phyloP scores from a whole-genome alignment of 2,113 vertebrate genomes.

The Xenopus laevis region DNA sequence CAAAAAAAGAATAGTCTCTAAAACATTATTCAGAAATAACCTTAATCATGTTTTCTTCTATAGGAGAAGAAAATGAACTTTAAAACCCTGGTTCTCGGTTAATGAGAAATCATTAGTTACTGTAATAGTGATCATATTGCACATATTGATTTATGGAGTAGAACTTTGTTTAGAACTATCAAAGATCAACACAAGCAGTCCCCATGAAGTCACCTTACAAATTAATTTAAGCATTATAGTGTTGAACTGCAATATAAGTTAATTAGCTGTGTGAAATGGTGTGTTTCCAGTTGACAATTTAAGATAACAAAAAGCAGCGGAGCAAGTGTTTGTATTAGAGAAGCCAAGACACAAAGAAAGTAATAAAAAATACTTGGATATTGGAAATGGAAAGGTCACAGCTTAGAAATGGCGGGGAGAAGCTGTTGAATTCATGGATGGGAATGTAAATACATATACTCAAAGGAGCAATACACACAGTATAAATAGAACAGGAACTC shows the following conservation, averaged over 20 bases:
- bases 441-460: no score
- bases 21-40: not conserved
- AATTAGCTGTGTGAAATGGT: slow-evolving; percentile 41
- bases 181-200: slow-evolving; percentile 18
- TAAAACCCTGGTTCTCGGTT: not conserved
- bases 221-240: slow-evolving; percentile 25
- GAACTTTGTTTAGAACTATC: slow-evolving; percentile 30
- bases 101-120: slow-evolving; percentile 4
- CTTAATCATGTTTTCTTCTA: not conserved
- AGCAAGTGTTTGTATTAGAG: slow-evolving; percentile 1
- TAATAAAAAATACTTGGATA: not conserved
- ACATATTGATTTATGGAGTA: slow-evolving; percentile 24
- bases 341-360: not conserved
- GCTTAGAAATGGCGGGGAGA: not conserved
- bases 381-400: not conserved
- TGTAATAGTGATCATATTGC: slow-evolving; percentile 13
- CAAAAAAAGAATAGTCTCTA: no score
- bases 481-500: no score
- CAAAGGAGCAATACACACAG: no score
- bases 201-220: slow-evolving; percentile 41
- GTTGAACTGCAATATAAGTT: slow-evolving; percentile 33
- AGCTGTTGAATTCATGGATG: no score
- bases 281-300: slow-evolving; percentile 35
- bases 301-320: slow-evolving; percentile 25
- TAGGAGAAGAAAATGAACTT: not conserved